Evolutionary conservation across 1,140 invertebrate species (phyloP), one percentile per base, ranked within the genome.

Genomic region (Drosophila sulfurigaster): DNA sequence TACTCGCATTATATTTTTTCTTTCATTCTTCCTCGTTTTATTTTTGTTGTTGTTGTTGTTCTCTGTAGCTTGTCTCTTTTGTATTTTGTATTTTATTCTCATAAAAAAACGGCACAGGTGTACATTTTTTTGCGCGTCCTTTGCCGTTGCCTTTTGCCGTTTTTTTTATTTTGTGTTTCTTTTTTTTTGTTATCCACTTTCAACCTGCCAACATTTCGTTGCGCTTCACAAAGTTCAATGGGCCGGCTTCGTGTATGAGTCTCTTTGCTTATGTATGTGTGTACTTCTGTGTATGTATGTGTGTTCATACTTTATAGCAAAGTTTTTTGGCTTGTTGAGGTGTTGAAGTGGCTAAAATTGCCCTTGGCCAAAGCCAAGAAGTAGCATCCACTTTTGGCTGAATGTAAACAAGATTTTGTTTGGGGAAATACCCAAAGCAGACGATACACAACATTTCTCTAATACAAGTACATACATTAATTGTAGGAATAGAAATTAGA

Each of bases 191-290:
- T 67, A 35, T 62, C 73, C 79, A 56, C 56, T 75, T 81, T 75
- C 78, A 76, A 82, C 70, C 68, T 82, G 82, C 70, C 64, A 87
- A 76, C 83, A 64, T 88, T 89, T 88, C 80, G 85, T 83, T 88
- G 83, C 83, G 85, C 85, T 88, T 88, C 83, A 88, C 66, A 89
- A 83, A 88, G 83, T 88, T 88, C 83, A 88, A 80, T 88, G 83
- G 85, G 83, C 77, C 60, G 67, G 28, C 56, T 54, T 15, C 48
- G 49, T 59, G 54, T 45, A 43, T 52, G 64, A 63, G 41, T 66
- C 49, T 71, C 64, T 54, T 11, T 56, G 15, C 35, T 11, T 32
- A 41, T 51, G 58, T 65, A 20, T 56, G 58, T 65, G 69, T 60
- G 48, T 46, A 3, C 16, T 16, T 16, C 16, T 25, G 10, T 32